Conservation (phyloP, 2,113 vertebrate species). For the Engraulis encrasicolus region DNA sequence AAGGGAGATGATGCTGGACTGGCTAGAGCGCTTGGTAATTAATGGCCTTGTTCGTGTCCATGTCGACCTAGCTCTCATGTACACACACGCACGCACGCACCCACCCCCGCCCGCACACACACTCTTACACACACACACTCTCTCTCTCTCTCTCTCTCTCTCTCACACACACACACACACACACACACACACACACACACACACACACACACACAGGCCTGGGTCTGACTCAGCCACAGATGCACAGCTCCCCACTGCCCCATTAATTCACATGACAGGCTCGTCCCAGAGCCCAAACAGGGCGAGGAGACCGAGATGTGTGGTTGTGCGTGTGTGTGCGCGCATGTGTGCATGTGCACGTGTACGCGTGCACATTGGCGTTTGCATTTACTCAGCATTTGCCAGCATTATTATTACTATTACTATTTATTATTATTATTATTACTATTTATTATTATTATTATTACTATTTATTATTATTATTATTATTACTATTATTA, state of each 20-base stretch:
- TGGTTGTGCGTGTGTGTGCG: too few species aligned
- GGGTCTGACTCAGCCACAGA: background rate
- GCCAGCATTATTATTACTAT: too few species aligned
- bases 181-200: too few species aligned
- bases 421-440: too few species aligned
- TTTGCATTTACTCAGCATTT: too few species aligned
- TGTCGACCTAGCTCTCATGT: conserved; percentile 35
- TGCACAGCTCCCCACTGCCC: background rate
- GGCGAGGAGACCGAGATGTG: background rate
- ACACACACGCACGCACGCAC: conserved; percentile 38
- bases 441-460: too few species aligned
- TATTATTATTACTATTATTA: too few species aligned
- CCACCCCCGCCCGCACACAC: conserved; percentile 41
- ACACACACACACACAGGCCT: background rate
- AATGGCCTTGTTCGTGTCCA: background rate
- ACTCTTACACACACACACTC: conserved; percentile 15
- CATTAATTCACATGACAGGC: conserved; percentile 9
- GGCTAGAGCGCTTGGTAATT: background rate
- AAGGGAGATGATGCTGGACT: background rate
- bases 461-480: too few species aligned
- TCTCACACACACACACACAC: too few species aligned
- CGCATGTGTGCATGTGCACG: too few species aligned
- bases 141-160: too few species aligned
- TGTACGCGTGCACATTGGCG: too few species aligned
- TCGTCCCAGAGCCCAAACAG: background rate